Evolutionary conservation across 1,140 invertebrate species (phyloP).

Genomic region (Aphelinus atriplicis): DNA sequence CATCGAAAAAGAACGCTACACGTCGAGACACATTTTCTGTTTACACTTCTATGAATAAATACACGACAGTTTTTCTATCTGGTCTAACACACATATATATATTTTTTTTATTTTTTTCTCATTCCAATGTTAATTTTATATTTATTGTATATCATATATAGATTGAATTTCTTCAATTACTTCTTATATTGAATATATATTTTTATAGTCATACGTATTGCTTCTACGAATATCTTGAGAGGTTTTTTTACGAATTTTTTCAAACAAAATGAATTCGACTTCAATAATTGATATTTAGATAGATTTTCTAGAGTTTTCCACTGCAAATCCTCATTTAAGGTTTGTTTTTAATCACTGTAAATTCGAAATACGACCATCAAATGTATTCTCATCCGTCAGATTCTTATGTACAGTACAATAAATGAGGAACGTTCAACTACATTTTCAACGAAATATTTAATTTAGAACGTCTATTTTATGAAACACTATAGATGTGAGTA

Average conservation of each 20-base stretch:
- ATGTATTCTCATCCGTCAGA: background rate
- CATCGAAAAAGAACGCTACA: conserved; percentile 10
- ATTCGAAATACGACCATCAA: conserved; percentile 47
- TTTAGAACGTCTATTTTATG: background rate
- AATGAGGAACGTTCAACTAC: conserved; percentile 12
- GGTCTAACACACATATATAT: conserved; percentile 10
- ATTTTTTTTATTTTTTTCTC: conserved; percentile 14
- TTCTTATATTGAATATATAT: conserved; percentile 14
- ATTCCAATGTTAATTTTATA: background rate
- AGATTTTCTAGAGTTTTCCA: conserved; percentile 48
- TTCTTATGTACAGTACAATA: conserved; percentile 7
- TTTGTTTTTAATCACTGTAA: conserved; percentile 50
- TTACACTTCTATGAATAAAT: conserved; percentile 42
- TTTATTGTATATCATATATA: background rate
- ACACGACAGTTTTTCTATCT: conserved; percentile 46
- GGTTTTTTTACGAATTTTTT: conserved; percentile 37
- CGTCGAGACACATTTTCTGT: conserved; percentile 30
- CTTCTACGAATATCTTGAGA: conserved; percentile 47
- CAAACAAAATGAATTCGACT: background rate
- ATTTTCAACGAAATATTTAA: conserved; percentile 16
- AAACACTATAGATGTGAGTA: too few relatives aligned
- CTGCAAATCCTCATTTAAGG: conserved; percentile 56
- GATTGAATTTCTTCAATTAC: background rate
- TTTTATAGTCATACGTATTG: conserved; percentile 44
- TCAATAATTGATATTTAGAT: too few relatives aligned